Evolutionary conservation across 2,888 invertebrate genomes (phyloP).

Genomic region (Phasia obesa): DNA sequence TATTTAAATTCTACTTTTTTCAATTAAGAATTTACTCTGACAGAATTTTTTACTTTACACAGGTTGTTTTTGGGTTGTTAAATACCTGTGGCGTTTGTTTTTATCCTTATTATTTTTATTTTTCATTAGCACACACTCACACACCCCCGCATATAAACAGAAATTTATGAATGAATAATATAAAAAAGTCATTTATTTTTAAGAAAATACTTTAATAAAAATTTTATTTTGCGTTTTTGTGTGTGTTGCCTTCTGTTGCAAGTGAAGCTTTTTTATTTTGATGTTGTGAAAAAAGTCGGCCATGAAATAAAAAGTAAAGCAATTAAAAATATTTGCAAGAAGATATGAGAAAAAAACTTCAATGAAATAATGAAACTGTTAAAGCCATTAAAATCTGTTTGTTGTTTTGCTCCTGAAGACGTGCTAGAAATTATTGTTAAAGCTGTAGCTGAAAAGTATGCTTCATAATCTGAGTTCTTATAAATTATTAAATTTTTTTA

Average conservation of each 20-base stretch:
- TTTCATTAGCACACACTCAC: not conserved
- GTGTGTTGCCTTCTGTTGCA: not conserved
- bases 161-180: slow-evolving; percentile 2
- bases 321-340: slow-evolving; percentile 41
- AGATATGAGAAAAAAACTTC: slow-evolving; percentile 1
- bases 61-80: slow-evolving; percentile 30
- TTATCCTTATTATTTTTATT: slow-evolving; percentile 10
- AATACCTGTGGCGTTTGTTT: slow-evolving; percentile 55
- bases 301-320: slow-evolving; percentile 32
- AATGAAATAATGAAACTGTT: slow-evolving; percentile 1
- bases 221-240: slow-evolving; percentile 37
- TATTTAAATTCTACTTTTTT: not conserved
- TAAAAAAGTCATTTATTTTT: slow-evolving; percentile 32
- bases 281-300: no score
- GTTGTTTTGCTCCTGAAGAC: not conserved
- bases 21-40: slow-evolving; percentile 4
- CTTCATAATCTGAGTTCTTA: no score
- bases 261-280: not conserved
- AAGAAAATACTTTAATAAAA: slow-evolving; percentile 39
- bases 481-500: no score
- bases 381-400: not conserved
- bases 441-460: no score
- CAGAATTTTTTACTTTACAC: slow-evolving; percentile 24
- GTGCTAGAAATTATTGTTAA: no score
- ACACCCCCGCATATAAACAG: not conserved